Evolutionary conservation across 2,888 invertebrate genomes (phyloP).

Genomic region (Mantis religiosa): DNA sequence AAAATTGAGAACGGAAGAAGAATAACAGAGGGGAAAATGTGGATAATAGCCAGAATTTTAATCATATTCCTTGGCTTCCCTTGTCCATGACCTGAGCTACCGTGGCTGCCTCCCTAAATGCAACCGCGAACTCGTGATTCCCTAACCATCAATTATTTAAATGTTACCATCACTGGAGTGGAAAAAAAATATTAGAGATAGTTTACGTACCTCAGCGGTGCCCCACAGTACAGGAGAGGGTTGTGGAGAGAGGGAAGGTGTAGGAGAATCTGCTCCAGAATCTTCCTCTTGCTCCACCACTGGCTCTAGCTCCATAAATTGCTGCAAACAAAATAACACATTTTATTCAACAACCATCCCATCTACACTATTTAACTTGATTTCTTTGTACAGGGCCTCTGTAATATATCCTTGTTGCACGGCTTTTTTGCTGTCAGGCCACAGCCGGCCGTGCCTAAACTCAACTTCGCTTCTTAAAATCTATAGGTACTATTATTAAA

Average conservation of each 20-base stretch:
- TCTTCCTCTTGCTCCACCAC: constrained; percentile 43
- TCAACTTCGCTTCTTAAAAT: neutral
- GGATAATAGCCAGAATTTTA: too few relatives aligned
- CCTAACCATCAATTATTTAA: too few relatives aligned
- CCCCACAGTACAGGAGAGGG: constrained; percentile 31
- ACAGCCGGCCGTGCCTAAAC: too few relatives aligned
- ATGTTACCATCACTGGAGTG: neutral
- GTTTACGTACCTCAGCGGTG: neutral
- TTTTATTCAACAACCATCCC: neutral
- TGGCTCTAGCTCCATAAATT: constrained; percentile 42
- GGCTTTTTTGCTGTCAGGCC: neutral
- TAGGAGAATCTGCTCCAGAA: constrained; percentile 44
- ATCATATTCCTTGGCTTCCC: too few relatives aligned
- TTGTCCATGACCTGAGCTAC: too few relatives aligned
- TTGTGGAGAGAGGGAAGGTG: constrained; percentile 64
- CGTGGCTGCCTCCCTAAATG: too few relatives aligned
- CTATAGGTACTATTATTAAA: too few relatives aligned
- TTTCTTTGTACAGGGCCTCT: neutral
- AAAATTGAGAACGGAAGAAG: too few relatives aligned
- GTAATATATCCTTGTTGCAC: neutral
- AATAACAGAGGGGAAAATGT: too few relatives aligned
- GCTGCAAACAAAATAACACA: constrained; percentile 14
- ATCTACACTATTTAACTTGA: neutral
- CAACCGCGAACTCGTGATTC: too few relatives aligned
- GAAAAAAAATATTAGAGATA: too few relatives aligned